phyloP scores from a whole-genome alignment of 2,888 invertebrate genomes.

The Fragum fragum region DNA sequence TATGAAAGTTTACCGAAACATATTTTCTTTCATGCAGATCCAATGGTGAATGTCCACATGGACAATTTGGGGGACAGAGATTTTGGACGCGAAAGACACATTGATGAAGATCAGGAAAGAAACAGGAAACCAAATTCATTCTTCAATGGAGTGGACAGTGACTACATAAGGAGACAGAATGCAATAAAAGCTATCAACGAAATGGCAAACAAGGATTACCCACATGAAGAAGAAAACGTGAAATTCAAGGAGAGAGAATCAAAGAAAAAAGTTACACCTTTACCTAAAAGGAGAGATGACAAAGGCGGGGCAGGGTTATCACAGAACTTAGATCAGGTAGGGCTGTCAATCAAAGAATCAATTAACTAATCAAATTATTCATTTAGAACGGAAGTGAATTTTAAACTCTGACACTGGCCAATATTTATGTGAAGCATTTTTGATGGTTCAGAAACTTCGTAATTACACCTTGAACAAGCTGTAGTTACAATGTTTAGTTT shows the following conservation, averaged over 20 bases:
- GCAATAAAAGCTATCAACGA: neutral
- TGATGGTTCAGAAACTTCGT: too few relatives aligned
- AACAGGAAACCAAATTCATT: neutral
- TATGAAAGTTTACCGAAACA: too few relatives aligned
- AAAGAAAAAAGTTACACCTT: neutral
- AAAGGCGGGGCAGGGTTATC: too few relatives aligned
- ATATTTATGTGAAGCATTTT: too few relatives aligned
- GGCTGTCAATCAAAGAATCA: too few relatives aligned
- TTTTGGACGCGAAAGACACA: neutral
- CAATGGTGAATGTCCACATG: neutral
- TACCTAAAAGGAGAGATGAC: neutral
- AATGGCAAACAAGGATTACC: neutral
- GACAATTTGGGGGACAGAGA: neutral
- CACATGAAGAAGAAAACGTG: too few relatives aligned
- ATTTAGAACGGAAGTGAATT: too few relatives aligned
- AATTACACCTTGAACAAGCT: too few relatives aligned
- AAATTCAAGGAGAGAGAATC: neutral
- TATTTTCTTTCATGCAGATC: neutral
- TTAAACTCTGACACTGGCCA: too few relatives aligned
- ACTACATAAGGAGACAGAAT: neutral
- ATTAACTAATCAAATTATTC: too few relatives aligned
- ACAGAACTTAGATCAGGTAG: too few relatives aligned
- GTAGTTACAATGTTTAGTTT: too few relatives aligned
- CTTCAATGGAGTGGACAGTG: neutral
- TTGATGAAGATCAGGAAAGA: neutral